Evolutionary conservation across 2,797 vertebrate genomes (phyloP).

Genomic region (Pseudochirops corinnae): DNA sequence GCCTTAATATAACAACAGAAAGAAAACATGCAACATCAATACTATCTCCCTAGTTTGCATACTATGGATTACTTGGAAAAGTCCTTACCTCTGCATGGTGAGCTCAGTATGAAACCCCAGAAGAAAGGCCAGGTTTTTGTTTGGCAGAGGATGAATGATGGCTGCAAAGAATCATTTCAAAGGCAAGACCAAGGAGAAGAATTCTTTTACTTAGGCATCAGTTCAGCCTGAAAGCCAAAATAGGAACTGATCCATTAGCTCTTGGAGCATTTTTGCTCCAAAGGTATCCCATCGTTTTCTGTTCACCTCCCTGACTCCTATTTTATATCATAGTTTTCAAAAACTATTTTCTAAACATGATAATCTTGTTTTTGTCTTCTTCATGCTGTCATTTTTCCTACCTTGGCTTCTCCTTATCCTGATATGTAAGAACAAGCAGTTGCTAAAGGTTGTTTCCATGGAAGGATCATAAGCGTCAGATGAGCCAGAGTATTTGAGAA

Average conservation of each 20-base stretch:
- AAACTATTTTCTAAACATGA: slow-evolving; percentile 52
- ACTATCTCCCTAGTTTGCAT: slow-evolving; percentile 48
- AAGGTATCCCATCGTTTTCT: not conserved
- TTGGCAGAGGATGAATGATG: not conserved
- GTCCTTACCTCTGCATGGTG: slow-evolving; percentile 7
- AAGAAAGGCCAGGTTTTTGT: not conserved
- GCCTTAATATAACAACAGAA: slow-evolving; percentile 46
- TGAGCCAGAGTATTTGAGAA: not conserved
- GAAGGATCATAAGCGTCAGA: not conserved
- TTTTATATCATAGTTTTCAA: slow-evolving; percentile 5
- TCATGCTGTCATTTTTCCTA: not conserved
- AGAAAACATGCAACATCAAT: slow-evolving; percentile 5
- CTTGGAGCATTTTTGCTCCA: not conserved
- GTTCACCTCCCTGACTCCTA: not conserved
- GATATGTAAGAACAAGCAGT: slow-evolving; percentile 7
- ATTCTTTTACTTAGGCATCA: slow-evolving; percentile 8
- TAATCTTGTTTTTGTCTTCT: slow-evolving; percentile 45
- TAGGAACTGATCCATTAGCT: not conserved
- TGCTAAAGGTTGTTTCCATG: slow-evolving; percentile 11
- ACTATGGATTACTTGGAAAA: slow-evolving; percentile 14
- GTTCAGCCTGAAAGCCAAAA: not conserved
- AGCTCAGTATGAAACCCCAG: slow-evolving; percentile 5
- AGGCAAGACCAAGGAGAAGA: not conserved
- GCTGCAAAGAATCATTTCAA: not conserved
- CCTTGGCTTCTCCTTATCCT: not conserved